Base-by-base conservation (phyloP, 2,113 vertebrate genomes). In the Merops nubicus region DNA sequence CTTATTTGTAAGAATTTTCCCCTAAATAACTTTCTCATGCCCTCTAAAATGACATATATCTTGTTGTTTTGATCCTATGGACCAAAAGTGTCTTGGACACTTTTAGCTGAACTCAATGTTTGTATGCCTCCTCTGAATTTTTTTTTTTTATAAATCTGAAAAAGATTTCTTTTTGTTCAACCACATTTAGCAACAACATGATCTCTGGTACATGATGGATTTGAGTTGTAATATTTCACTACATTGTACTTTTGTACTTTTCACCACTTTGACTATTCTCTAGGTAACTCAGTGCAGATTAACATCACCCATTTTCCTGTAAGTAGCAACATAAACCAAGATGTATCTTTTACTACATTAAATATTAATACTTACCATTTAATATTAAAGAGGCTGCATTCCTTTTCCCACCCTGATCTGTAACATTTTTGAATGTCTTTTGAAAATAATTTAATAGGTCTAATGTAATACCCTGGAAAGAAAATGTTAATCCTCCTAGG, bases 341-440 rank as follows among this genome's bases (percentile, higher is more conserved):
- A 96, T 54, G 60, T 89, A 68, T 91, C 87, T 96, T 97, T 97
- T 95, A 60, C 48, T 79, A 45, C 48, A 94, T 97, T 96, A 98
- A 97, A 95, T 90, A 97, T 96, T 91, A 87, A 96, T 92, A 53
- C 4, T 54, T 79, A 62, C 75, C 18, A 96, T 96, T 97, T 95
- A 96, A 95, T 96, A 96, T 96, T 89, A 81, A 97, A 95, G 50
- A 97, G 47, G 11, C 65, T 94, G 6, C 45, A 88, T 95, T 95
- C 88, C 15, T 81, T 81, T 75, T 64, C 70, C 75, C 60, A 74
- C 51, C 11, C 18, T 5, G 17, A 85, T 72, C 83, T 42, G 53
- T 85, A 88, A 29, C 26, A 79, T 85, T 94, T 97, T 95, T 96
- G 7, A 94, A 86, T 91, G 75, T 88, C 73, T 94, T 97, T 88